Base-by-base conservation (phyloP, 2,888 invertebrate species). In the Pollenia angustigena region DNA sequence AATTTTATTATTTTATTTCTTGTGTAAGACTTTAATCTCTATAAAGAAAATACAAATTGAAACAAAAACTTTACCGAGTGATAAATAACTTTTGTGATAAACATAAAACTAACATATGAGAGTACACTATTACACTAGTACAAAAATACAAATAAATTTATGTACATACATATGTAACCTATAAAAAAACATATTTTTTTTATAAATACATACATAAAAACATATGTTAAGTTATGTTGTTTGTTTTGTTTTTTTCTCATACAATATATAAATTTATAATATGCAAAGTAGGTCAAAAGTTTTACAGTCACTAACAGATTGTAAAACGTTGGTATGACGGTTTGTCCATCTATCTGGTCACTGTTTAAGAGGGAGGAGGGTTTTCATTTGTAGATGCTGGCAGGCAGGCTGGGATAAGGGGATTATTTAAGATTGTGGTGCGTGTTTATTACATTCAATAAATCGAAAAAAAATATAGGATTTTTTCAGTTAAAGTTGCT, bases 241-340 rank as follows among this genome's bases (percentile, higher is more conserved):
- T 18, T 64, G 12, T 18, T 48, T 52, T 16, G 6, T 58, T 18
- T 18, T 66, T 14, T 32, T 1, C 40, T 18, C 6, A 50, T 23
- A 42, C 12, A 16, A 71, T 52, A 7, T 23, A 69, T 14, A 54
- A 40, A 44, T 74, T 46, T 62, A 56, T 64, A 72, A 66, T 74
- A 84, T 84, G 72, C 79, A 74, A 84, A 76, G 83, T 80, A 46
- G 60, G 83, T 82, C 85, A 84, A n/a, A 81, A 80, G 71, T 71
- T 76, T 72, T 71, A 71, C 68, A 76, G 52, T 76, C 76, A 44
- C 54, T 48, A 64, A 50, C 54, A 68, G 44, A 71, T 62, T 75
- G 50, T 75, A 50, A 75, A 44, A 18, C 42, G 52, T 54, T 48
- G 16, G 7, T 58, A 32, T 14, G 1, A 14, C 32, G 4, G 32